Conservation (phyloP, 2,888 invertebrate genomes). For the Drosophila leonis region DNA sequence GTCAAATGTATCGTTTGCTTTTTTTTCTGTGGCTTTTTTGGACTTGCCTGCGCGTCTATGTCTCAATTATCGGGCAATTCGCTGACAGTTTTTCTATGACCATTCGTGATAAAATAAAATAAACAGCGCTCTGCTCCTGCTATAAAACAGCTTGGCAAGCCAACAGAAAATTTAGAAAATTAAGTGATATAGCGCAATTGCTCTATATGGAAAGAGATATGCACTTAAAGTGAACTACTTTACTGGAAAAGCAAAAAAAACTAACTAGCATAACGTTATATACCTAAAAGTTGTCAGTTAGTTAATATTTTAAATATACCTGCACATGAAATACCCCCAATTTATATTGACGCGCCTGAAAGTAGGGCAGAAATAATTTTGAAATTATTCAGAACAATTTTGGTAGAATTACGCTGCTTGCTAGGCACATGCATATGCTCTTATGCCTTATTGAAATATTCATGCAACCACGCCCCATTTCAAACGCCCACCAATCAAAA, state of each 20-base stretch:
- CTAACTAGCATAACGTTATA: no score
- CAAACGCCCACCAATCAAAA: constrained; percentile 12
- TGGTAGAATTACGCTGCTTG: not conserved
- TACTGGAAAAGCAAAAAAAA: not conserved
- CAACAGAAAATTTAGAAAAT: not conserved
- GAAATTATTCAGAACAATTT: not conserved
- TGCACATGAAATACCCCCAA: not conserved
- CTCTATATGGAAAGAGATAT: not conserved
- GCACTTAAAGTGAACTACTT: not conserved
- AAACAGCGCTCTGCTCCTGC: constrained; percentile 8
- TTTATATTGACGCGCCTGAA: not conserved
- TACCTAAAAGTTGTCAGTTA: not conserved
- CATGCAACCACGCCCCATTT: constrained; percentile 12
- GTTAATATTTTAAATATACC: not conserved
- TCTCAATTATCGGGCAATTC: constrained; percentile 49
- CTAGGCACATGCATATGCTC: not conserved
- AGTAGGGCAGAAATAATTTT: constrained; percentile 8
- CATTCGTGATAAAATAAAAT: constrained; percentile 28
- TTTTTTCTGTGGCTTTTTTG: not conserved
- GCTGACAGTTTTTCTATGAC: constrained; percentile 39
- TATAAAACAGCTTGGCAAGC: not conserved
- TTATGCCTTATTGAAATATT: constrained; percentile 5
- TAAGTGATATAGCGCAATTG: constrained; percentile 2
- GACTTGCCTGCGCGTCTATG: constrained; percentile 16
- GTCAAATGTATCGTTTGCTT: constrained; percentile 37